Evolutionary conservation across 2,113 vertebrate species (phyloP).

Genomic region (Crypturellus undulatus): DNA sequence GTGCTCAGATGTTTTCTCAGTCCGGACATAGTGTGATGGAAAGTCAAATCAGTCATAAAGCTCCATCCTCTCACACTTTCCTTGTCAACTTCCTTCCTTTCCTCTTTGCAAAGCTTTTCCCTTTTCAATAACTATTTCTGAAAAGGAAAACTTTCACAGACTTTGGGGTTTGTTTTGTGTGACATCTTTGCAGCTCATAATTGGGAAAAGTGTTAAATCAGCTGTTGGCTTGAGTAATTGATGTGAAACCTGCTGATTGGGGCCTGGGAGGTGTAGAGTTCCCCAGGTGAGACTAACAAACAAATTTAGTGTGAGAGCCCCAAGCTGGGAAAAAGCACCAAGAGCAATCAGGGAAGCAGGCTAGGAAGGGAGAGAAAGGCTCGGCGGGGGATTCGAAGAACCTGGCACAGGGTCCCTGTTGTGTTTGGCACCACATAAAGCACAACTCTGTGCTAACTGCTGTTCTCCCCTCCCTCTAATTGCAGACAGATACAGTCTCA

Average conservation of each 20-base stretch:
- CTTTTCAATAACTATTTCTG: neutral
- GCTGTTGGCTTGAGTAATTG: neutral
- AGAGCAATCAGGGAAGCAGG: neutral
- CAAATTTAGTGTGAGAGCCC: neutral
- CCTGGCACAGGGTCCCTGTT: accelerated
- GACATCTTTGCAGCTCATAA: constrained; percentile 10
- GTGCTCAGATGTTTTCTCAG: accelerated
- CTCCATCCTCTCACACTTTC: neutral
- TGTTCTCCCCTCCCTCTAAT: neutral
- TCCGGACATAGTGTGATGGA: neutral
- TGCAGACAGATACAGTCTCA: neutral
- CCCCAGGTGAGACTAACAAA: neutral
- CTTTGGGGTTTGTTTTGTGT: neutral
- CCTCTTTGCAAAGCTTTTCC: neutral
- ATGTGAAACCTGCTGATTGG: neutral
- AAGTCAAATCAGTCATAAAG: neutral
- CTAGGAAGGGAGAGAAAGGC: neutral
- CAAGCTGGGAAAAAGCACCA: neutral
- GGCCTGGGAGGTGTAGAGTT: neutral
- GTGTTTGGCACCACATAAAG: neutral
- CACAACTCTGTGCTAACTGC: accelerated
- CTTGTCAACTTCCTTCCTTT: neutral
- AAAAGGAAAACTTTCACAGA: neutral
- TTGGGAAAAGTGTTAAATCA: constrained; percentile 50
- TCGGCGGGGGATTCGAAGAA: neutral